Percentiles rank a stretch among this genome's conserved stretches.
Conservation (phyloP, 2,888 invertebrate species). For the Phengaris alcon region DNA sequence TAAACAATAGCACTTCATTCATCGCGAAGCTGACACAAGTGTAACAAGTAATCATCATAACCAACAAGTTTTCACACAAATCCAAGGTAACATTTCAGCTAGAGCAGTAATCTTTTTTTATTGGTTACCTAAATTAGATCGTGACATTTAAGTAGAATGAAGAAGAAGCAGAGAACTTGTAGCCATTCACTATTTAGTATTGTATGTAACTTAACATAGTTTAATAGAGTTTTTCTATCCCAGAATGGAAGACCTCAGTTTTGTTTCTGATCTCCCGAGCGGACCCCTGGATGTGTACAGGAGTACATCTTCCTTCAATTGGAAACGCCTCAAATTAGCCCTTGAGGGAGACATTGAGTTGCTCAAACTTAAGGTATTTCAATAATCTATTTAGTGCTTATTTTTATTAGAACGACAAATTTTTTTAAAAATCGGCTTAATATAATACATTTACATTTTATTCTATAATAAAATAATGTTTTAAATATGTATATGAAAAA, state of each 20-base stretch:
- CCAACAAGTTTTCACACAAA: slow-evolving; percentile 18
- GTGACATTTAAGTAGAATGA: neutral
- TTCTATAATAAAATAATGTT: neutral
- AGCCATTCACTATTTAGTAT: no score
- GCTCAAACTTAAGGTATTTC: slow-evolving; percentile 86
- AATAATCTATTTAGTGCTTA: slow-evolving; percentile 27
- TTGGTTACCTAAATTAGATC: neutral
- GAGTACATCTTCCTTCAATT: slow-evolving; percentile 88
- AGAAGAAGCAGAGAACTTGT: neutral
- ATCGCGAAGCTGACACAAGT: slow-evolving; percentile 5
- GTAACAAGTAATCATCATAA: slow-evolving; percentile 13
- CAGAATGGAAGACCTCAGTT: slow-evolving; percentile 77
- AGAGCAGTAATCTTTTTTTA: neutral
- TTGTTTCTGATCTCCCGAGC: slow-evolving; percentile 83
- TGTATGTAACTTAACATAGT: neutral
- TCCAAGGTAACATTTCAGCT: slow-evolving; percentile 22
- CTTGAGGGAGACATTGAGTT: slow-evolving; percentile 87
- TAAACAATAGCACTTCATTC: slow-evolving; percentile 5
- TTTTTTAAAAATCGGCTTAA: no score
- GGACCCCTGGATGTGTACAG: slow-evolving; percentile 90
- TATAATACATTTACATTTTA: no score
- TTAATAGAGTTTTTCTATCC: slow-evolving; percentile 42
- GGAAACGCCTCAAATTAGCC: slow-evolving; percentile 89
- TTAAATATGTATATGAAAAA: neutral
- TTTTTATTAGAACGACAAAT: neutral